Conservation (phyloP, 2,113 vertebrate genomes). For the Bujurquina vittata region DNA sequence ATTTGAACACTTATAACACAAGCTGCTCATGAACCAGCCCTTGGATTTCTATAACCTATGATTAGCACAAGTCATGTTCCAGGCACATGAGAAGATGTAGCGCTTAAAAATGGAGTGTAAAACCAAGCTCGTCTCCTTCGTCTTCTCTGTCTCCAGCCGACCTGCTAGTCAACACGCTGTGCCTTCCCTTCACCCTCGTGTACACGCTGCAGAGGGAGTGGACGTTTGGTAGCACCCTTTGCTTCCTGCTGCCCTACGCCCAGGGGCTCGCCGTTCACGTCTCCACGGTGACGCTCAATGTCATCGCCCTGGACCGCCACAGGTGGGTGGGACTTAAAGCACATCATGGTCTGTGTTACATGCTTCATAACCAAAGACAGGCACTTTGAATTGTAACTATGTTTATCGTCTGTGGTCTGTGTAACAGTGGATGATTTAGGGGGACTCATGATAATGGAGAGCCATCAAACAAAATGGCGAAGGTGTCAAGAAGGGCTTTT, state of each 20-base stretch:
- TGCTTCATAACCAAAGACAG: rapidly evolving
- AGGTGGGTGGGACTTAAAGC: slow-evolving; percentile 74
- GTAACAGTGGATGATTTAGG: neutral
- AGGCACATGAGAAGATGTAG: neutral
- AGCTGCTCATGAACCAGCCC: too few species aligned
- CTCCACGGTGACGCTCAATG: slow-evolving; percentile 93
- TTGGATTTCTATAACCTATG: neutral
- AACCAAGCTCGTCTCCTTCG: neutral
- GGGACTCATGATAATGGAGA: neutral
- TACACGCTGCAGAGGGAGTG: slow-evolving; percentile 92
- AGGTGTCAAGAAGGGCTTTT: rapidly evolving
- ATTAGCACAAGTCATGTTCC: neutral
- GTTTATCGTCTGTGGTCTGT: neutral
- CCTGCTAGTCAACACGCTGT: slow-evolving; percentile 92
- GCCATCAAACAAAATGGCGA: neutral
- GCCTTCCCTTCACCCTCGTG: slow-evolving; percentile 93
- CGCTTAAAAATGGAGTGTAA: neutral
- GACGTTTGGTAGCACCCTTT: slow-evolving; percentile 91
- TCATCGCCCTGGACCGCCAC: slow-evolving; percentile 93
- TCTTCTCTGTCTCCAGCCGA: slow-evolving; percentile 79
- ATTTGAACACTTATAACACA: too few species aligned
- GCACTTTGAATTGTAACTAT: neutral
- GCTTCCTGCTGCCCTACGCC: slow-evolving; percentile 92
- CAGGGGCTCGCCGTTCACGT: slow-evolving; percentile 94
- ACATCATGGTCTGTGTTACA: neutral